These are phyloP conservation scores for Chionis minor DNA, from an alignment of 2,113 vertebrate genomes.

Conservation along the genomic window DNA sequence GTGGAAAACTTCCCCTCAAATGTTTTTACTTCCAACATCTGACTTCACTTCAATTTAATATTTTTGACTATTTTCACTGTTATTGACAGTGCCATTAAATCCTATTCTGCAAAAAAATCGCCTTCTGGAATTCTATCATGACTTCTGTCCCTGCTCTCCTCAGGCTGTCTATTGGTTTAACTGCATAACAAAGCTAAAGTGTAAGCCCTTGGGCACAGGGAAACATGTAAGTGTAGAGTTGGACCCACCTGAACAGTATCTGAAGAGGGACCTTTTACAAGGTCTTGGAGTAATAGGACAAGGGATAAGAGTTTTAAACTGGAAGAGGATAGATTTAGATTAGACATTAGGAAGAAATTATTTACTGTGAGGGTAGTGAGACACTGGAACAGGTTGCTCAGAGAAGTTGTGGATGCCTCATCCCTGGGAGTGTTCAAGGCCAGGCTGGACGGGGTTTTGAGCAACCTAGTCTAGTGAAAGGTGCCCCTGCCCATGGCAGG, in stretches of 20 bases:
- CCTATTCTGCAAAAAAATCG: background rate
- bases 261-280: background rate
- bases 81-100: background rate
- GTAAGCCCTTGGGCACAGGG: background rate
- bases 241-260: background rate
- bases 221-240: accelerated
- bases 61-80: background rate
- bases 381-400: background rate
- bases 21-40: background rate
- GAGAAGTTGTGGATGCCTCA: background rate
- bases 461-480: too few relatives aligned
- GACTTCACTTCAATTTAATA: background rate
- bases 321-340: background rate
- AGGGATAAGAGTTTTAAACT: background rate
- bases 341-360: background rate
- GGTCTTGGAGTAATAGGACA: background rate
- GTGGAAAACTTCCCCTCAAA: background rate
- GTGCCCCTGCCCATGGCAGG: background rate
- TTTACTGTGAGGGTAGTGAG: background rate
- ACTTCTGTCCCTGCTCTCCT: background rate
- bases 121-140: background rate
- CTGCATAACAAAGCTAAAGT: background rate
- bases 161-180: background rate
- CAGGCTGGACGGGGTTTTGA: too few relatives aligned
- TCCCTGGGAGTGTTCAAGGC: background rate